Evolutionary conservation across 2,888 invertebrate genomes (phyloP).

Genomic region (Kryphioiulus occultus): DNA sequence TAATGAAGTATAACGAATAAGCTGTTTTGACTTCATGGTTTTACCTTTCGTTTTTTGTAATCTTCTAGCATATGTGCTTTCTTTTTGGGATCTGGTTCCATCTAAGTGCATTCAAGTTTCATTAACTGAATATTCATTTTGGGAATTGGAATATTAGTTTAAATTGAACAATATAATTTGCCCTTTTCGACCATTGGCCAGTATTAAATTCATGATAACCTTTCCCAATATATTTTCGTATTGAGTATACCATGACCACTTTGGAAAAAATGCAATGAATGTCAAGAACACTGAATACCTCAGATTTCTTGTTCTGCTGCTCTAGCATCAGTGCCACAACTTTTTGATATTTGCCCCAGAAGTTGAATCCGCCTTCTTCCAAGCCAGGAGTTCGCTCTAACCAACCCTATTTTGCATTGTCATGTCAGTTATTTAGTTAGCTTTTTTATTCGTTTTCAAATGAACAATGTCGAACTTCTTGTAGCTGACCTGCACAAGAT

Average conservation of each 20-base stretch:
- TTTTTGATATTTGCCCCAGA: constrained; percentile 88
- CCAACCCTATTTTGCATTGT: constrained; percentile 69
- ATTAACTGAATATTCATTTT: not conserved
- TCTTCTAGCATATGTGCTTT: constrained; percentile 75
- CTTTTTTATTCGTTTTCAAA: not conserved
- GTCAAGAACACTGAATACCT: constrained; percentile 62
- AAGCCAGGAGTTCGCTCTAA: constrained; percentile 93
- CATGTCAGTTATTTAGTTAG: not conserved
- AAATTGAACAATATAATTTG: too few relatives aligned
- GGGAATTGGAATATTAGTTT: not conserved
- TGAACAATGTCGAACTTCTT: not conserved
- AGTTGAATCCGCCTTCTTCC: constrained; percentile 81
- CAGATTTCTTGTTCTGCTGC: constrained; percentile 72
- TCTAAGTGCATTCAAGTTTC: not conserved
- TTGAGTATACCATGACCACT: too few relatives aligned
- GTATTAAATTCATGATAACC: too few relatives aligned
- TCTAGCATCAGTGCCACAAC: constrained; percentile 70
- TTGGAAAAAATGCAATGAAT: too few relatives aligned
- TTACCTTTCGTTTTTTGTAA: constrained; percentile 74
- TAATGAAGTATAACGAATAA: too few relatives aligned
- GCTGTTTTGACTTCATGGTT: not conserved
- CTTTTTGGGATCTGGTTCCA: constrained; percentile 66
- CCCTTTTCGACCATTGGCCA: too few relatives aligned
- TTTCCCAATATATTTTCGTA: too few relatives aligned
- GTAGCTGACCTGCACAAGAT: constrained; percentile 76